Base-by-base conservation (phyloP, 2,113 vertebrate genomes). In the Ageneiosus marmoratus region DNA sequence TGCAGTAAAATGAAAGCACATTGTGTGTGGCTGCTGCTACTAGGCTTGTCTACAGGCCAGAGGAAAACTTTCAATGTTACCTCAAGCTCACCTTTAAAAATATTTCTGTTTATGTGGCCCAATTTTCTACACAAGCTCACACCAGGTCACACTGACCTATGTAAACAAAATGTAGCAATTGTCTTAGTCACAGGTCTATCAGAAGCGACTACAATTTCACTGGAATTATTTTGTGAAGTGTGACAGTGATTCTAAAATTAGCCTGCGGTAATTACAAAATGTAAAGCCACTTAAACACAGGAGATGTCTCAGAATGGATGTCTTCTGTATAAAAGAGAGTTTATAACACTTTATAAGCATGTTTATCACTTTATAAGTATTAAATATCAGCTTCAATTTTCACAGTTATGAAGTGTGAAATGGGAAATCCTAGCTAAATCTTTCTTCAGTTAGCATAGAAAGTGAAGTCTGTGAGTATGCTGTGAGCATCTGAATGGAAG, bases 381-480 rank as follows among this genome's bases (percentile, higher is more conserved):
- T 16, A 67, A 67, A 37, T 3, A 22, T 37, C 32, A 37, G 63
- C 37, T 37, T 67, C 29, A 8, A 41, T 2, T 41, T 37, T 18
- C 18, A 67, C 18, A 22, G 34, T 69, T 22, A 9, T 34, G 41
- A 69, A 20, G 5, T 48, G 44, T 48, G 44, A n/a, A 70, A 44
- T 70, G 24, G n/a, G 11, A 13, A 63, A 48, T 41, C n/a, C 41
- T 27, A 5, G 24, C 37, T 72, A n/a, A 72, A 69, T 8, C 27
- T 1, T 46, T 46, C 67, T n/a, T 72, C 37, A 50, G 44, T 73
- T 50, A 73, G 70, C 70, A 73, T 73, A 50, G 70, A 44, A 73
- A 16, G n/a, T 72, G 67, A 72, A 50, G 44, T 4, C 34, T 69
- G 37, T 69, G 37, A 41, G 10, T 9, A 50, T 72, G 24, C 69